Conservation (phyloP, 2,797 vertebrate species). For the Pangasius djambal region DNA sequence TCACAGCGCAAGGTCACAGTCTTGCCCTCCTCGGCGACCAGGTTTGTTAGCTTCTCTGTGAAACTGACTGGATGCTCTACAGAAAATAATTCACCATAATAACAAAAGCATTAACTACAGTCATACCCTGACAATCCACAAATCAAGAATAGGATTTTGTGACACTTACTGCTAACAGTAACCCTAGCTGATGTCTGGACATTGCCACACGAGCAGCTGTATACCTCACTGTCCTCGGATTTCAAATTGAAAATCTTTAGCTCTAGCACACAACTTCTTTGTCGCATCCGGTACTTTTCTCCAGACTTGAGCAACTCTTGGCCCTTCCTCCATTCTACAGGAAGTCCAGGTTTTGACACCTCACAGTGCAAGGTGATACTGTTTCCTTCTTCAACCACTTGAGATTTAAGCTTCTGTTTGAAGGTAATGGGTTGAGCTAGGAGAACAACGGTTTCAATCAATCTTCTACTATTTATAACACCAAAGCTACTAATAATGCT, state of each 20-base stretch:
- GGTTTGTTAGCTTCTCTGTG: conserved; percentile 78
- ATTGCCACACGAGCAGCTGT: conserved; percentile 81
- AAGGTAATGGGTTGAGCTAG: conserved; percentile 80
- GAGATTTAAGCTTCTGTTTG: conserved; percentile 76
- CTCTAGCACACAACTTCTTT: conserved; percentile 74
- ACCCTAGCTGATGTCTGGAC: conserved; percentile 78
- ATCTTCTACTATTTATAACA: not conserved
- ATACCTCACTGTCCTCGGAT: conserved; percentile 77
- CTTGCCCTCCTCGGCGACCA: conserved; percentile 76
- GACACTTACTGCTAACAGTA: conserved; percentile 79
- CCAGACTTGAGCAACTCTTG: conserved; percentile 66
- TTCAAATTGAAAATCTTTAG: conserved; percentile 76
- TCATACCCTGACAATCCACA: not conserved
- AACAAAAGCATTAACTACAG: not conserved
- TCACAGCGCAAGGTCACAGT: conserved; percentile 73
- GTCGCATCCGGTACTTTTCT: conserved; percentile 79
- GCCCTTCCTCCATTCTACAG: conserved; percentile 75
- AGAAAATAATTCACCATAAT: conserved; percentile 27
- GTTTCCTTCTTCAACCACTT: conserved; percentile 72
- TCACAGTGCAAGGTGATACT: conserved; percentile 73
- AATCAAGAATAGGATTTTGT: not conserved
- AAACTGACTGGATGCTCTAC: conserved; percentile 80
- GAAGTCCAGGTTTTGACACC: conserved; percentile 71
- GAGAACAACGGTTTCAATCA: not conserved
- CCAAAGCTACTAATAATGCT: not conserved